Percentiles rank a stretch among this genome's conserved stretches.
Conservation (phyloP, 2,797 vertebrate species). For the Rousettus madagascariensis region DNA sequence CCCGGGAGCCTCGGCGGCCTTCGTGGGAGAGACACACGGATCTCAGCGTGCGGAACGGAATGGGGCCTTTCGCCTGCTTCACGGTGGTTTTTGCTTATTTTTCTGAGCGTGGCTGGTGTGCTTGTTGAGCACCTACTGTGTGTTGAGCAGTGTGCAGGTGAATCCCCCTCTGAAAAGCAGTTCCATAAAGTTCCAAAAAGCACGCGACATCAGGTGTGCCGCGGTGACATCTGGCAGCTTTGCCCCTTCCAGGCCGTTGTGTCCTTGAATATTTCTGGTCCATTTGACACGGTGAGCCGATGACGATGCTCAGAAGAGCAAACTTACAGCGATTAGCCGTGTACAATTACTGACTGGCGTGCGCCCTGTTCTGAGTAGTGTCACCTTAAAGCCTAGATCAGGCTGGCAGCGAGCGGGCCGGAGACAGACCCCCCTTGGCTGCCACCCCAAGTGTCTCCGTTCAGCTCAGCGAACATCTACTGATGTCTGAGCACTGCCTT, state of each 20-base stretch:
- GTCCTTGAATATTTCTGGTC: not conserved
- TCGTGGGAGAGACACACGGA: not conserved
- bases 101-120: rapidly evolving
- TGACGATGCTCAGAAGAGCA: not conserved
- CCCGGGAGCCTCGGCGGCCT: rapidly evolving
- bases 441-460: not conserved
- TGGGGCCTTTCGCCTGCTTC: not conserved
- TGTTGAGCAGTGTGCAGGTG: rapidly evolving
- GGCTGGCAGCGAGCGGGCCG: too few relatives aligned
- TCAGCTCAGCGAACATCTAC: too few relatives aligned
- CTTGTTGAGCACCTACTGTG: rapidly evolving
- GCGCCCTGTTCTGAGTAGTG: rapidly evolving
- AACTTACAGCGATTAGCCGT: rapidly evolving
- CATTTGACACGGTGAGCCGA: not conserved
- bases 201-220: rapidly evolving
- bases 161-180: not conserved
- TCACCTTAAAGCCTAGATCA: rapidly evolving
- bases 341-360: rapidly evolving
- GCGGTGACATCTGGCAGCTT: rapidly evolving
- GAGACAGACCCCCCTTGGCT: not conserved
- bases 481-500: not conserved
- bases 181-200: not conserved
- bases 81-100: not conserved
- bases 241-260: rapidly evolving
- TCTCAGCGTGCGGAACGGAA: rapidly evolving